These are phyloP conservation scores for Helogale parvula DNA, from an alignment of 2,113 vertebrate species.

Conservation along the genomic window DNA sequence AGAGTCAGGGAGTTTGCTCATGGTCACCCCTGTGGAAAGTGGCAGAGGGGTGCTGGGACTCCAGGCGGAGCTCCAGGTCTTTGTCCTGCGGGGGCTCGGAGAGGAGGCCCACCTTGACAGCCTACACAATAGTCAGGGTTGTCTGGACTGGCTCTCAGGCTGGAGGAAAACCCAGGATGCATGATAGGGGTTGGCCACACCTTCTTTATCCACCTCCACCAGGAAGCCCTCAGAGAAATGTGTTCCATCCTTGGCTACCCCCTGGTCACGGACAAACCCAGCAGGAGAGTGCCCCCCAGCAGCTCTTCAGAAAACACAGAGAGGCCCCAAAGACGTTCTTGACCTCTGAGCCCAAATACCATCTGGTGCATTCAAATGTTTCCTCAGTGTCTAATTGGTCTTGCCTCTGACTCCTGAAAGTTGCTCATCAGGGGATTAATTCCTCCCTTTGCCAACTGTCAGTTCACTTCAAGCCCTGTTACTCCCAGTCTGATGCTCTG, in stretches of 20 bases:
- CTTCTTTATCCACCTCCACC: accelerated
- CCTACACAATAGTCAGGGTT: accelerated
- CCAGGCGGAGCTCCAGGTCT: background rate
- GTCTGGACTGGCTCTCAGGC: background rate
- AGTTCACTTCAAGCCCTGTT: background rate
- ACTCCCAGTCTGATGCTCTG: background rate
- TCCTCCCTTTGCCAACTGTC: constrained; percentile 19
- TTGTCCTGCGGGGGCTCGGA: background rate
- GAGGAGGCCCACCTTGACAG: background rate
- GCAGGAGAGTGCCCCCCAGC: background rate
- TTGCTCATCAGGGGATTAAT: background rate
- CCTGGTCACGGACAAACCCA: background rate
- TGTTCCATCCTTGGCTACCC: background rate
- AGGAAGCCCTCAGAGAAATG: background rate
- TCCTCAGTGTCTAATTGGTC: background rate
- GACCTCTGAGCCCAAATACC: constrained; percentile 2
- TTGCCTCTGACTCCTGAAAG: constrained; percentile 42
- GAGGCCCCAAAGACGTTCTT: background rate
- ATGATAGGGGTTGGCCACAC: too few relatives aligned
- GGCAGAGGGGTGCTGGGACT: background rate
- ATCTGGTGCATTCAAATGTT: background rate
- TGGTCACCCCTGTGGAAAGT: accelerated
- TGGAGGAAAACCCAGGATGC: background rate
- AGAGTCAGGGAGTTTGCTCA: background rate
- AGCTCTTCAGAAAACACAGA: background rate